These are phyloP conservation scores for Simalia tracyae DNA, from an alignment of 2,797 vertebrate genomes.

Conservation along the genomic window DNA sequence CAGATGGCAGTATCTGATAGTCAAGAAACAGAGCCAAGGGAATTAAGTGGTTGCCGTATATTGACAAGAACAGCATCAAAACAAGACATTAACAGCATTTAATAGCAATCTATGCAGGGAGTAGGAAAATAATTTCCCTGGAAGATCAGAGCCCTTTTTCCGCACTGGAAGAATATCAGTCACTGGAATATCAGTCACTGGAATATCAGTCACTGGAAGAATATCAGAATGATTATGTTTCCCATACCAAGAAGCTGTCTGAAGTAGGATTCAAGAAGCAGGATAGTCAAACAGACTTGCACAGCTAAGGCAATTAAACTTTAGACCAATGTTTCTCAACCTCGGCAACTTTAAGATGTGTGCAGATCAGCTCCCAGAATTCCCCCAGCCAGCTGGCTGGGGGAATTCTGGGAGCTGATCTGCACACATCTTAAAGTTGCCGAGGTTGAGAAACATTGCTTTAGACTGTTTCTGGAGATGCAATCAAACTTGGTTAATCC, in stretches of 20 bases:
- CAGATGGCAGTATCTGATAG: constrained; percentile 73
- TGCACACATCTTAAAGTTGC: not conserved
- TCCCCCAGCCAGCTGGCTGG: no score
- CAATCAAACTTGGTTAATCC: constrained; percentile 32
- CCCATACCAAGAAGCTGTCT: not conserved
- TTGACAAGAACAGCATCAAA: not conserved
- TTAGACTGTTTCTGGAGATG: constrained; percentile 33
- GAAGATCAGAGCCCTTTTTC: not conserved
- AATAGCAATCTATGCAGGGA: not conserved
- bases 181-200: constrained; percentile 14
- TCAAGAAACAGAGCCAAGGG: constrained; percentile 25
- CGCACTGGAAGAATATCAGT: not conserved
- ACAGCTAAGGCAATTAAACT: constrained; percentile 10
- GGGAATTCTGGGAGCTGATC: no score
- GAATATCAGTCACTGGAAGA: not conserved
- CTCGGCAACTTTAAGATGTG: not conserved
- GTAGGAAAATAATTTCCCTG: not conserved
- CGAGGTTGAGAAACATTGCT: not conserved
- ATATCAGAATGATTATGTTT: not conserved
- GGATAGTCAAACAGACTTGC: constrained; percentile 26
- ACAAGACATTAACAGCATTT: not conserved
- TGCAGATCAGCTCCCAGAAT: no score
- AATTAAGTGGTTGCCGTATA: not conserved
- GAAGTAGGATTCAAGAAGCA: constrained; percentile 4
- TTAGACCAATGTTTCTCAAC: not conserved